phyloP scores from a whole-genome alignment of 2,113 vertebrate species.

The Rynchops niger region DNA sequence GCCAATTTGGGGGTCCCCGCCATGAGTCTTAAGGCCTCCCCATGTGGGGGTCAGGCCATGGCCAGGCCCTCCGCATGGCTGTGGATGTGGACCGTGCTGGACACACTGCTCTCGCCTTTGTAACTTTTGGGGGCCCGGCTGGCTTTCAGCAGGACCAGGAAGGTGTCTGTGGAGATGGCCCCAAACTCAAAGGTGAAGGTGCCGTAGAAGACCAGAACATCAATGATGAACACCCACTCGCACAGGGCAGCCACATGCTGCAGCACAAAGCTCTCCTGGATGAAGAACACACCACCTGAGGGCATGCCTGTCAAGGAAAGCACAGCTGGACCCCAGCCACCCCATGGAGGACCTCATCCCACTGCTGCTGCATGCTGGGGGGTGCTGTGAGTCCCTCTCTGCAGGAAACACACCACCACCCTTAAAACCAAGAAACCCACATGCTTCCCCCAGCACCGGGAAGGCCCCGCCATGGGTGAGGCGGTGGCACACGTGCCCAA shows the following conservation, averaged over 20 bases:
- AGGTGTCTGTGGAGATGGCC: conserved; percentile 81
- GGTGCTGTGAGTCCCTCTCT: fast-evolving
- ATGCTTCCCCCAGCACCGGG: not conserved
- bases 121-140: conserved; percentile 64
- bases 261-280: conserved; percentile 84
- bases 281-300: conserved; percentile 84
- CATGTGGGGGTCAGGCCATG: conserved; percentile 41
- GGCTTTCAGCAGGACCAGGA: conserved; percentile 81
- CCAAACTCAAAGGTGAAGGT: conserved; percentile 87
- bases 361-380: too few species aligned
- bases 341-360: not conserved
- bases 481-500: not conserved
- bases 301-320: conserved; percentile 75
- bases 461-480: fast-evolving
- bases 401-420: not conserved
- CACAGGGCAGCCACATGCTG: conserved; percentile 87
- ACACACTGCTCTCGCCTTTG: conserved; percentile 43
- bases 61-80: conserved; percentile 31
- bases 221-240: conserved; percentile 87
- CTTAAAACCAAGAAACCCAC: not conserved
- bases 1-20: not conserved
- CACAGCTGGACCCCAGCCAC: not conserved
- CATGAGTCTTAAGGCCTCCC: not conserved
- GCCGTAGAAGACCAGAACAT: conserved; percentile 87
- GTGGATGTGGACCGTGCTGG: conserved; percentile 28